Evolutionary conservation across 2,113 vertebrate species (phyloP).

Genomic region (Elephantulus edwardii): DNA sequence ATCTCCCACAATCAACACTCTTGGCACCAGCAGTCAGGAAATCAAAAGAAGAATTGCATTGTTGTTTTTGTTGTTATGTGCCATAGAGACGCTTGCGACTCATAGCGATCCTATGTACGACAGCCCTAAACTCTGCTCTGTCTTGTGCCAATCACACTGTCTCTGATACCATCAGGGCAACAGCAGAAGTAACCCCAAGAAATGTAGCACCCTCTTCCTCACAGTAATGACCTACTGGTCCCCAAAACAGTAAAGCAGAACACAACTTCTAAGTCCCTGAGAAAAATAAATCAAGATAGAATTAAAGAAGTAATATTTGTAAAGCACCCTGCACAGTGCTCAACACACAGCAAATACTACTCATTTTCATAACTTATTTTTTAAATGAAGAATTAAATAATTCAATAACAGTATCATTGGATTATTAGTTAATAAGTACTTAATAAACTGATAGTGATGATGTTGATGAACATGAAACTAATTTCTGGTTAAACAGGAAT

Average conservation of each 20-base stretch:
- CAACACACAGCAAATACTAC: conserved; percentile 21
- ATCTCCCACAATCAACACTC: too few species aligned
- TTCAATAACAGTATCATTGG: neutral
- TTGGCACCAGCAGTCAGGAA: too few species aligned
- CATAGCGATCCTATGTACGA: too few species aligned
- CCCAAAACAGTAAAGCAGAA: neutral
- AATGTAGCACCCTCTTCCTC: neutral
- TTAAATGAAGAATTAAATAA: conserved; percentile 10
- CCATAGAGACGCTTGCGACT: too few species aligned
- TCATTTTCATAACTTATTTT: conserved; percentile 40
- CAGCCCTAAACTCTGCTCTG: too few species aligned
- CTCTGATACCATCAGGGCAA: too few species aligned
- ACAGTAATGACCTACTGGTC: neutral
- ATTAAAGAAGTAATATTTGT: conserved; percentile 34
- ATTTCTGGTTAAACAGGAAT: conserved; percentile 49
- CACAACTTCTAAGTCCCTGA: conserved; percentile 22
- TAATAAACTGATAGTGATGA: conserved; percentile 35
- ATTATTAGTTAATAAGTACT: neutral
- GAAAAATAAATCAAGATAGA: conserved; percentile 38
- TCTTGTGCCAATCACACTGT: too few species aligned
- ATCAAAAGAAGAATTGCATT: too few species aligned
- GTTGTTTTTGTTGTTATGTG: too few species aligned
- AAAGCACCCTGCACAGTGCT: neutral
- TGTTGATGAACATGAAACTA: conserved; percentile 38
- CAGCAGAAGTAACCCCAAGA: neutral